These are phyloP conservation scores for Callaeas wilsoni DNA, from an alignment of 2,113 vertebrate genomes.

Conservation along the genomic window DNA sequence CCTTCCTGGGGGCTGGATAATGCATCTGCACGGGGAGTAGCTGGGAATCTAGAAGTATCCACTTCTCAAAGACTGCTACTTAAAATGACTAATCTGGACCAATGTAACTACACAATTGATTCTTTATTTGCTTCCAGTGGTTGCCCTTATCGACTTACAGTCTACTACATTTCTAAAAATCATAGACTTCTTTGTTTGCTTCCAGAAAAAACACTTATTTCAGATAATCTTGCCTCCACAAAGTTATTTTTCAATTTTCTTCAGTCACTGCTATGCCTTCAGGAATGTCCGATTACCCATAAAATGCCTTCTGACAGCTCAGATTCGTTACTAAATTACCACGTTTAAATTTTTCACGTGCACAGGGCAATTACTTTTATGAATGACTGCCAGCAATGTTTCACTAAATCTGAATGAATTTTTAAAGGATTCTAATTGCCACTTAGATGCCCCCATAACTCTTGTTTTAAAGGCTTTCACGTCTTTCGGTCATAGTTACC, in stretches of 20 bases:
- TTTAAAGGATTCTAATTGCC: constrained; percentile 37
- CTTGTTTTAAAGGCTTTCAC: not conserved
- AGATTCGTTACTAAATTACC: constrained; percentile 46
- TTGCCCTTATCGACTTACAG: not conserved
- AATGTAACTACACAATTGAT: not conserved
- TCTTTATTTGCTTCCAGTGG: constrained; percentile 7
- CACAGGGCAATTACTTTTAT: constrained; percentile 39
- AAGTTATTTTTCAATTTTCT: constrained; percentile 40
- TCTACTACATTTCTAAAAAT: not conserved
- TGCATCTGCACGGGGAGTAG: not conserved
- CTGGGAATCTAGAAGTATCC: not conserved
- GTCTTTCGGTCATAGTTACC: not conserved
- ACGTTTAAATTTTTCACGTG: constrained; percentile 53
- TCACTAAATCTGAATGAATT: constrained; percentile 47
- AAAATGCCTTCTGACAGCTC: constrained; percentile 35
- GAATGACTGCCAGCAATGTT: constrained; percentile 53
- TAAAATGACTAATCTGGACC: not conserved
- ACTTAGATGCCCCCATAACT: not conserved
- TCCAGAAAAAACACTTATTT: constrained; percentile 16
- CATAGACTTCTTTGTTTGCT: not conserved
- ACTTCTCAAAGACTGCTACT: not conserved
- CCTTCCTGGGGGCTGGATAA: not conserved
- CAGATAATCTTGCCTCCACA: not conserved
- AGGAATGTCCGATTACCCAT: constrained; percentile 21
- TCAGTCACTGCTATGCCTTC: not conserved